These are phyloP conservation scores for Tribolium castaneum DNA, from an alignment of 1,140 invertebrate species.

Conservation along the genomic window DNA sequence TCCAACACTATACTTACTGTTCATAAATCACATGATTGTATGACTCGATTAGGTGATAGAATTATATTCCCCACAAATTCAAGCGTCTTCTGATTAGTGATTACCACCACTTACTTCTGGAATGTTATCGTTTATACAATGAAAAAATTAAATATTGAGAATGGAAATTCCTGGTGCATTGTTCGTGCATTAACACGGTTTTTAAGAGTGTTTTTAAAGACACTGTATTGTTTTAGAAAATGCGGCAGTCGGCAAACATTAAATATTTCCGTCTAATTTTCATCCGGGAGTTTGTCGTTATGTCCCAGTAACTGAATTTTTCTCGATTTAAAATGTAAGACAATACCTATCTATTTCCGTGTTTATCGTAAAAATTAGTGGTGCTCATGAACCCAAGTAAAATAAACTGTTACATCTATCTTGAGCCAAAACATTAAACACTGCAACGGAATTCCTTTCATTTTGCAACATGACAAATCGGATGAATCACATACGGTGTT, in stretches of 20 bases:
- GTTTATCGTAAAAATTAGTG: constrained; percentile 12
- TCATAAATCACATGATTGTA: not conserved
- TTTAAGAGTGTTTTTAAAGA: not conserved
- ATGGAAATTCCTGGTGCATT: not conserved
- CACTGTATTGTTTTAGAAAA: not conserved
- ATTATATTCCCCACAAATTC: not conserved
- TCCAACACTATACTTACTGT: not conserved
- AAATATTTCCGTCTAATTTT: too few relatives aligned
- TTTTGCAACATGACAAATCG: constrained; percentile 2
- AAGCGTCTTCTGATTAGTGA: not conserved
- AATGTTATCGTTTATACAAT: not conserved
- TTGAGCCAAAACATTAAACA: constrained; percentile 14
- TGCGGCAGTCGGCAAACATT: not conserved
- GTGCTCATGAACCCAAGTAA: not conserved
- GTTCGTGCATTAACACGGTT: not conserved
- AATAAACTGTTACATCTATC: constrained; percentile 21
- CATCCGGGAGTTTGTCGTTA: not conserved
- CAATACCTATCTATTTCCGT: not conserved
- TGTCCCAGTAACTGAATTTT: not conserved
- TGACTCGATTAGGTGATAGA: not conserved
- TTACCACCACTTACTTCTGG: too few relatives aligned
- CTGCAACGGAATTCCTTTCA: constrained; percentile 8
- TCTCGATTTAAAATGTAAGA: not conserved
- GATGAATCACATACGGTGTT: constrained; percentile 4
- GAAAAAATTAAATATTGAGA: not conserved